phyloP scores from a whole-genome alignment of 2,888 invertebrate genomes.

The Acronicta alni region DNA sequence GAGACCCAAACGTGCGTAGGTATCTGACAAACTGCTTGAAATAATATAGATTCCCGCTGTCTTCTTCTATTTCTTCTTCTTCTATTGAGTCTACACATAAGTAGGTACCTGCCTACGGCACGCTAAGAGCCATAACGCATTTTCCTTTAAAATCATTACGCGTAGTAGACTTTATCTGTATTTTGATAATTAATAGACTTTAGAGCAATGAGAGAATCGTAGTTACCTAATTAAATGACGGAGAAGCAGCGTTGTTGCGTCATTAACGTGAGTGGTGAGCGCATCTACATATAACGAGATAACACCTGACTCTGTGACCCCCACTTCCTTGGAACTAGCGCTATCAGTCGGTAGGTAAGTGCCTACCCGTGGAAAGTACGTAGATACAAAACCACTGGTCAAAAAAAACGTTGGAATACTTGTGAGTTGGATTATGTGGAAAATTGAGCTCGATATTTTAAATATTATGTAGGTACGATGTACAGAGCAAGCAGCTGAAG shows the following conservation, averaged over 20 bases:
- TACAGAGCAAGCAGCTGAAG: no score
- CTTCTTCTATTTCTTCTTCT: no score
- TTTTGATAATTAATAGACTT: neutral
- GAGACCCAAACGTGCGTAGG: no score
- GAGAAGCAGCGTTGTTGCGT: constrained; percentile 27
- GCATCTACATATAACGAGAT: constrained; percentile 36
- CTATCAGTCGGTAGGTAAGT: constrained; percentile 42
- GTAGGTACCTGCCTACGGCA: no score
- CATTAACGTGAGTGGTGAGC: constrained; percentile 33
- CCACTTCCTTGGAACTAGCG: constrained; percentile 61
- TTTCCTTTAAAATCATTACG: neutral
- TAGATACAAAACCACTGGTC: no score
- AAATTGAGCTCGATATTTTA: no score
- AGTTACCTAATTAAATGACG: constrained; percentile 24
- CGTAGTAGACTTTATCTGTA: neutral
- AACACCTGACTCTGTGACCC: constrained; percentile 57
- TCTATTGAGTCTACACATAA: no score
- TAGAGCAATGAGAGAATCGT: constrained; percentile 3
- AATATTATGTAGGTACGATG: no score
- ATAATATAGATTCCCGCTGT: no score
- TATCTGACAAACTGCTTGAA: no score
- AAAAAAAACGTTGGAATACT: no score
- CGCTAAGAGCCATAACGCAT: neutral
- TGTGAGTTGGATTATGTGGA: no score
- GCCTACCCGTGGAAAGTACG: constrained; percentile 31